Evolutionary conservation across 2,113 vertebrate species (phyloP).

Genomic region (Alces alces): DNA sequence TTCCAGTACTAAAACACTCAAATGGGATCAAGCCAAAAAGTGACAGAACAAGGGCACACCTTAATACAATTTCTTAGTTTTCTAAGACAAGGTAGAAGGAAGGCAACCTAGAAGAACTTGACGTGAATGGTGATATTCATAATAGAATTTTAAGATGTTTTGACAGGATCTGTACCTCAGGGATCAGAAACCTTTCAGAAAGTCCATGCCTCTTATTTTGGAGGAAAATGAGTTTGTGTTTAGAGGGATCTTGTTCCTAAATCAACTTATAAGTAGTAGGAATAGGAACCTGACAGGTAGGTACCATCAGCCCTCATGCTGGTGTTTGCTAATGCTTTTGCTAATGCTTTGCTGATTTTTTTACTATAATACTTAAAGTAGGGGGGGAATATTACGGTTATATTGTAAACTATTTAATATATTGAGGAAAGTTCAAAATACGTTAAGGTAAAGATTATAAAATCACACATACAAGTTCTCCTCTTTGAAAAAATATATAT

Average conservation of each 20-base stretch:
- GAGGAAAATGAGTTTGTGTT: background rate
- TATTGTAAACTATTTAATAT: slow-evolving; percentile 8
- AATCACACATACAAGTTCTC: background rate
- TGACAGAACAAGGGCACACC: slow-evolving; percentile 22
- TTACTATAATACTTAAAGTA: background rate
- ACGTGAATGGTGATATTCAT: background rate
- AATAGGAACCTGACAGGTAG: background rate
- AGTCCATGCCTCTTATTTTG: slow-evolving; percentile 18
- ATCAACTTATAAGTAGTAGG: background rate
- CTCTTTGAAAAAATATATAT: background rate
- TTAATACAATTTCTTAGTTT: slow-evolving; percentile 41
- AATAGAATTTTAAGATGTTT: slow-evolving; percentile 5
- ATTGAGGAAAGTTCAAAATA: background rate
- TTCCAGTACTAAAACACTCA: slow-evolving; percentile 50
- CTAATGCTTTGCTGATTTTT: background rate
- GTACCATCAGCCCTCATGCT: background rate
- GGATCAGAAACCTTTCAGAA: slow-evolving; percentile 40
- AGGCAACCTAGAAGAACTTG: background rate
- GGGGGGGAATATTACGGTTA: background rate
- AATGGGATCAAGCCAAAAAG: slow-evolving; percentile 53
- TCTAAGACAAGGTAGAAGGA: slow-evolving; percentile 35
- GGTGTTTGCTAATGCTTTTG: background rate
- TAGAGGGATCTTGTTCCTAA: background rate
- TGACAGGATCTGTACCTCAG: background rate
- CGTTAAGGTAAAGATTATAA: background rate